Conservation (phyloP, 2,113 vertebrate genomes). For the Dicaeum eximium region DNA sequence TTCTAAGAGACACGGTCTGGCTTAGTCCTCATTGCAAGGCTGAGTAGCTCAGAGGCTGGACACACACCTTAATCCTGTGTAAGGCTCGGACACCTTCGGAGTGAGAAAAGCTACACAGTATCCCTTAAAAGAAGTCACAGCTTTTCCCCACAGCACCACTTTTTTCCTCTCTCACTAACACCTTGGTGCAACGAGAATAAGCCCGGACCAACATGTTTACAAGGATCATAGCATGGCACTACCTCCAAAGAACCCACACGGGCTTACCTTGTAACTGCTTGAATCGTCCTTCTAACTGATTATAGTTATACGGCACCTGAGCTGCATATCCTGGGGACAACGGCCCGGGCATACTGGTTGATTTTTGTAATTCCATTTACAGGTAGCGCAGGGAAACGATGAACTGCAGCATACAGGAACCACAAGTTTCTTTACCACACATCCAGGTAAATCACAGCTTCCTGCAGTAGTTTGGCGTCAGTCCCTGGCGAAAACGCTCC, state of each 20-base stretch:
- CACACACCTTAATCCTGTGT: no score
- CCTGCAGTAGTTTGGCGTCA: constrained; percentile 16
- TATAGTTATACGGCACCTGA: constrained; percentile 84
- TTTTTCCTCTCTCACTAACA: not conserved
- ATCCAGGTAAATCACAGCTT: constrained; percentile 63
- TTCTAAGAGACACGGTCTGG: constrained; percentile 6
- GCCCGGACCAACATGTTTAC: not conserved
- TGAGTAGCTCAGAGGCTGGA: not conserved
- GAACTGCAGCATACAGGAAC: constrained; percentile 50
- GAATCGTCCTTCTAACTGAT: constrained; percentile 91
- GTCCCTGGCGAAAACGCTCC: constrained; percentile 3
- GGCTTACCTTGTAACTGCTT: constrained; percentile 95
- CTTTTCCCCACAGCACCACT: not conserved
- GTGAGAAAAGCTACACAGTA: not conserved
- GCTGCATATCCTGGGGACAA: constrained; percentile 79
- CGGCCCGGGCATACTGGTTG: constrained; percentile 77
- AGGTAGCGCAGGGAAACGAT: not conserved
- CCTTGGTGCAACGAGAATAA: not conserved
- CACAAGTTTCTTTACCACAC: constrained; percentile 35
- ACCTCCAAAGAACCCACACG: not conserved
- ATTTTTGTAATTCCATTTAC: constrained; percentile 86
- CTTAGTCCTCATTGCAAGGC: not conserved
- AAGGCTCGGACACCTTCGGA: not conserved
- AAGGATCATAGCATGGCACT: constrained; percentile 41
- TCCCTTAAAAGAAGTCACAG: not conserved